Evolutionary conservation across 2,888 invertebrate genomes (phyloP), one percentile per base, ranked within the genome.

Genomic region (Drosophila meridionalis): DNA sequence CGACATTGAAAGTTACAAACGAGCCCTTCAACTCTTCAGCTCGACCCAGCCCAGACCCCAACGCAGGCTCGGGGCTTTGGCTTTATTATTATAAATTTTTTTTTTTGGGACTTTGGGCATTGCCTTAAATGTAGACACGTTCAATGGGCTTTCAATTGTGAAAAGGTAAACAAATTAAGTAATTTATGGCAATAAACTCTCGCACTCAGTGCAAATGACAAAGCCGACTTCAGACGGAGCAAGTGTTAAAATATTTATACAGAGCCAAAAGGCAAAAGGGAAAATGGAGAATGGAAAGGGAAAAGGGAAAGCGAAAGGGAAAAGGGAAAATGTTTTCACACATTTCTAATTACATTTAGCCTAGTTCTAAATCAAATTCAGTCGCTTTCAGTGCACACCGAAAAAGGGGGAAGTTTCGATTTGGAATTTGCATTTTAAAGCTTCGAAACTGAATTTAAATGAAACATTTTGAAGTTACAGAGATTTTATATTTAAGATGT

Each of bases 1-100:
- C 73, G 87, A 82, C 87, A 89, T 89, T 87, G 87, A 82, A 85
- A 82, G 77, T 84, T 76, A 78, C 80, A 69, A 79, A 76, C 50
- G 50, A 62, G 56, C 53, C 59, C 73, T 72, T 72, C 80, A 83
- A 78, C 87, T 78, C 73, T 73, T 68, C 80, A 83, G 74, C 83
- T 76, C 60, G 45, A 26, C n/a, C 26, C 69, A 26, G 34, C 9
- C n/a, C 4, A 14, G 8, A 59, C 40, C 28, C 1, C 7, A 30
- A 50, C 32, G 34, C 14, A 40, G 57, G n/a, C 38, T 68, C 40
- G 43, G 34, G 11, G 11, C 26, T 45, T 40, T 38, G 20, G 20
- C 20, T 20, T 20, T 20, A 20, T 20, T 20, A 20, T 20, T 20
- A 20, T 20, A 20, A 20, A 20, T 60, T 14, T 47, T 47, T 47